Conservation (phyloP, 1,140 invertebrate genomes). For the Paracyclopina nana region DNA sequence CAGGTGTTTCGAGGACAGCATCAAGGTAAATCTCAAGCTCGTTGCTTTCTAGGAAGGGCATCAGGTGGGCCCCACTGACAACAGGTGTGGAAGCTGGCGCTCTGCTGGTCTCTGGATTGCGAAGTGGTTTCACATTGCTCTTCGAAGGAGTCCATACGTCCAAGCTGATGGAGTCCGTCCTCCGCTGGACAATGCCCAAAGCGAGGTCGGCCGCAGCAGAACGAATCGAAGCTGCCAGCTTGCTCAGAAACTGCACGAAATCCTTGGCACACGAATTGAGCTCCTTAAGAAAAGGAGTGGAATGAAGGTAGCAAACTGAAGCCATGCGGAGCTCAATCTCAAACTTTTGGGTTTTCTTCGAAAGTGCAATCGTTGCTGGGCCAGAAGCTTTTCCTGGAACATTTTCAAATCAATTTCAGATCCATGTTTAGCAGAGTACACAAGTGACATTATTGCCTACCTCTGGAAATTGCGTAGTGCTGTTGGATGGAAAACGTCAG, state of each 20-base stretch:
- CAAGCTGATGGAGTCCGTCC: conserved; percentile 17
- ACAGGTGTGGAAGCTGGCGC: conserved; percentile 7
- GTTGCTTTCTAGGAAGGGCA: neutral
- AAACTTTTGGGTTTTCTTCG: too few species aligned
- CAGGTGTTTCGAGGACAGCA: conserved; percentile 65
- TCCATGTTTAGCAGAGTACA: too few species aligned
- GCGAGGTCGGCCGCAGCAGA: conserved; percentile 83
- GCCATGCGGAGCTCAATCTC: conserved; percentile 7
- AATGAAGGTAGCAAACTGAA: conserved; percentile 70
- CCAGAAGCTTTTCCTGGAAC: too few species aligned
- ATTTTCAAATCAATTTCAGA: too few species aligned
- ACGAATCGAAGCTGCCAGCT: conserved; percentile 57
- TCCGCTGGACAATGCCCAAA: conserved; percentile 49
- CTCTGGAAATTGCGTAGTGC: too few species aligned
- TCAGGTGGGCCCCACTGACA: too few species aligned
- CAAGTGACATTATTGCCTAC: too few species aligned
- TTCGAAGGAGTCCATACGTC: conserved; percentile 2
- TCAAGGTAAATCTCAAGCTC: conserved; percentile 27
- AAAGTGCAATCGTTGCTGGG: too few species aligned
- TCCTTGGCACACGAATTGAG: conserved; percentile 53
- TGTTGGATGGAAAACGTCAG: neutral
- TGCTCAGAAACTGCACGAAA: conserved; percentile 44
- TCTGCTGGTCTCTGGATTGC: neutral
- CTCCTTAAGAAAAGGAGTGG: conserved; percentile 61
- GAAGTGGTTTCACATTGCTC: too few species aligned